Base-by-base conservation (phyloP, 2,113 vertebrate genomes). In the Gymnogyps californianus region DNA sequence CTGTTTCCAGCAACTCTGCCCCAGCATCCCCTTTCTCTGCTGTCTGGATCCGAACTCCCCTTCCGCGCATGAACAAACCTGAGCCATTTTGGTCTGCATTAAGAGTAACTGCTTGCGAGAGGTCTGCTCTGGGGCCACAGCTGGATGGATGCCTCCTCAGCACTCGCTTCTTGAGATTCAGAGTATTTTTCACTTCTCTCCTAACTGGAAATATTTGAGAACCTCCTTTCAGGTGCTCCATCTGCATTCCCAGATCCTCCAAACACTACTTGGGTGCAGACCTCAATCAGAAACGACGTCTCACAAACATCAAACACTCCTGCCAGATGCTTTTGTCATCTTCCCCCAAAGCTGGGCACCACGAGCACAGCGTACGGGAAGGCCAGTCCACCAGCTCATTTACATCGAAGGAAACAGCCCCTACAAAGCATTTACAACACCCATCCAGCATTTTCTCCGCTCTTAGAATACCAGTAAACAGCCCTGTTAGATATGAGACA, bases 341-440 rank as follows among this genome's bases (percentile, higher is more conserved):
- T 20, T 65, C 51, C 66, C 67, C 75, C 19, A 1, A 38, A 46
- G 66, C 44, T 2, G 2, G 21, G 22, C 26, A 42, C 64, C 57
- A 29, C 1, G 0, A 44, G 52, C 75, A 38, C 44, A 16, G 58
- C 1, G 3, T 12, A 15, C 49, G 4, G 28, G 5, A 21, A 61
- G 46, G 34, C 40, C 54, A 42, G 36, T 31, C 61, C 42, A 25
- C 25, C 54, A 87, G 46, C 54, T 47, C 69, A 8, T 16, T 44
- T 7, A 31, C 16, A 5, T 1, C 9, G n/a, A 24, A 42, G 61
- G 17, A 42, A 62, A 42, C 25, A 12, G 21, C 25, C 54, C 75
- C 52, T n/a, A 12, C 47, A 42, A 47, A 46, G 38, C 0, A 0
- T 34, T 42, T 36, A 32, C 29, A 52, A 6, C 16, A 15, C 9